Evolutionary conservation across 2,797 vertebrate species (phyloP).

Genomic region (Cuniculus paca): DNA sequence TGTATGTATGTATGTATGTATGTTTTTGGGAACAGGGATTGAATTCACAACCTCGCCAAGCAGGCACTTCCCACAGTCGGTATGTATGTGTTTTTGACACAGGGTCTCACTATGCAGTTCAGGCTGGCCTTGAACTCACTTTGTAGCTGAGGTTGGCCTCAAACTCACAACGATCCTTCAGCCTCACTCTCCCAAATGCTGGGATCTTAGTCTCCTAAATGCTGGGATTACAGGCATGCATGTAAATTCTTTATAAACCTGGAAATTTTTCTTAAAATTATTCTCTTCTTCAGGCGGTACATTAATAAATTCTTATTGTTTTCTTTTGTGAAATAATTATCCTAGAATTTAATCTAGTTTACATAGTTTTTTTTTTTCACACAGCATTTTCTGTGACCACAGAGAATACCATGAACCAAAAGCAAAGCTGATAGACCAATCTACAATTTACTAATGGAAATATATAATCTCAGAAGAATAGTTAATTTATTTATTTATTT

Average conservation of each 20-base stretch:
- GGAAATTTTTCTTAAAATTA: slow-evolving; percentile 44
- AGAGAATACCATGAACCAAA: slow-evolving; percentile 30
- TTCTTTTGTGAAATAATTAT: slow-evolving; percentile 51
- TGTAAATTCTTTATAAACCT: not conserved
- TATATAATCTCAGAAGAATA: not conserved
- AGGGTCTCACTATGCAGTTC: not conserved
- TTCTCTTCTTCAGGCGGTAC: slow-evolving; percentile 27
- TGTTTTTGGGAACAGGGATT: too few species aligned
- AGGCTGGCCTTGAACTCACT: not conserved
- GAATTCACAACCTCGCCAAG: too few species aligned
- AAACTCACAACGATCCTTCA: not conserved
- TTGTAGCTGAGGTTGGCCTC: not conserved
- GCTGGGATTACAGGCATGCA: not conserved
- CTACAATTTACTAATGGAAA: slow-evolving; percentile 39
- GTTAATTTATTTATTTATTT: not conserved
- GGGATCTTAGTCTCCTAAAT: not conserved
- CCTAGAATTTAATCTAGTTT: slow-evolving; percentile 21
- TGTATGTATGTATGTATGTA: too few species aligned
- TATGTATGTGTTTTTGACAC: not conserved
- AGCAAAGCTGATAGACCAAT: not conserved
- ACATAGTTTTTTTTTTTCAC: not conserved
- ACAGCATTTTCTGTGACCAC: slow-evolving; percentile 48
- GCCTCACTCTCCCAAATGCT: not conserved
- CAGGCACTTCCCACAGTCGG: too few species aligned
- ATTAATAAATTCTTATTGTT: slow-evolving; percentile 21